Percentiles rank a stretch among this genome's conserved stretches.
Evolutionary conservation across 2,797 vertebrate species (phyloP).

Genomic region (Diplodus sargus): DNA sequence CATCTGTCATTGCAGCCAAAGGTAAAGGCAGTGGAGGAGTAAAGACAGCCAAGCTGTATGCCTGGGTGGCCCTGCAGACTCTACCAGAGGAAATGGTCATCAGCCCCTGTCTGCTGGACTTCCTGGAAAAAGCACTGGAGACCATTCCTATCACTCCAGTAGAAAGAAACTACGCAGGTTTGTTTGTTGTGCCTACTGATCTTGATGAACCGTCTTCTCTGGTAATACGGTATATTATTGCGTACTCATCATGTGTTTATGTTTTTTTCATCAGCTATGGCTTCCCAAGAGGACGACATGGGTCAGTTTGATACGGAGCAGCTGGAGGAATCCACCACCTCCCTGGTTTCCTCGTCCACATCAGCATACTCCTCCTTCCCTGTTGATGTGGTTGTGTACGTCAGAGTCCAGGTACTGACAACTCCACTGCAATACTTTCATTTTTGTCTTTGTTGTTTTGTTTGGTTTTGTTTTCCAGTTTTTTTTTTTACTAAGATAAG

Average conservation of each 20-base stretch:
- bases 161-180: slow-evolving; percentile 93
- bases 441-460: background rate
- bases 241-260: background rate
- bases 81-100: slow-evolving; percentile 99
- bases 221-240: background rate
- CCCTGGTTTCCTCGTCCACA: slow-evolving; percentile 94
- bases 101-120: slow-evolving; percentile 96
- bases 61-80: slow-evolving; percentile 98
- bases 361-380: slow-evolving; percentile 98
- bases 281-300: slow-evolving; percentile 96
- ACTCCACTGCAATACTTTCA: background rate
- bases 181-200: background rate
- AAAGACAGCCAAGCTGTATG: slow-evolving; percentile 97
- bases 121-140: slow-evolving; percentile 97
- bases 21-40: slow-evolving; percentile 93
- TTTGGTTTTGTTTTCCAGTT: too few species aligned
- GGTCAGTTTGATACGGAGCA: slow-evolving; percentile 96
- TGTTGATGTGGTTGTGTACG: slow-evolving; percentile 98
- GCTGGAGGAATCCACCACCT: slow-evolving; percentile 95
- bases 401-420: slow-evolving; percentile 93
- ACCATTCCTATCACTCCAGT: slow-evolving; percentile 98
- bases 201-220: too few species aligned
- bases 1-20: slow-evolving; percentile 88
- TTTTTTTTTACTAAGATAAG: too few species aligned
- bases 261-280: slow-evolving; percentile 82